These are phyloP conservation scores for Champsocephalus gunnari DNA, from an alignment of 2,797 vertebrate genomes.

Conservation along the genomic window DNA sequence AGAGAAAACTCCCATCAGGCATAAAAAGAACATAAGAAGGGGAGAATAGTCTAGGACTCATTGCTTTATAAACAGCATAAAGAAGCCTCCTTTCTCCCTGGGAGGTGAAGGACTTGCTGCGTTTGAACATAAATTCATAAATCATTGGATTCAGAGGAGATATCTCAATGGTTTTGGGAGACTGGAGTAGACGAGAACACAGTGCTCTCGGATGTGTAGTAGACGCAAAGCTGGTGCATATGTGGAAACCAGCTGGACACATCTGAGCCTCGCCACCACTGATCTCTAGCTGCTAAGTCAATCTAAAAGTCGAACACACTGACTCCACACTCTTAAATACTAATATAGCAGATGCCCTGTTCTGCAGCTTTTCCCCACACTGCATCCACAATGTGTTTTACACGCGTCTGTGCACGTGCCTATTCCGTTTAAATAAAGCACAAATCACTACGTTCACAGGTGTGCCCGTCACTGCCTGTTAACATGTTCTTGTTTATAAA, in stretches of 20 bases:
- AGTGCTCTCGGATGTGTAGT: slow-evolving; percentile 20
- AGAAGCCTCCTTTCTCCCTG: slow-evolving; percentile 23
- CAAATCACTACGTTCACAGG: slow-evolving; percentile 32
- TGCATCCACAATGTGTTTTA: slow-evolving; percentile 46
- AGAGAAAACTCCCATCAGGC: slow-evolving; percentile 34
- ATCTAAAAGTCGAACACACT: slow-evolving; percentile 64
- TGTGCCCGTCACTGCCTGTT: slow-evolving; percentile 25
- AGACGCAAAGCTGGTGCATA: slow-evolving; percentile 37
- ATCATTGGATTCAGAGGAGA: slow-evolving; percentile 41
- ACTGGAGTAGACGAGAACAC: slow-evolving; percentile 37
- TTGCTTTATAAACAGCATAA: slow-evolving; percentile 33
- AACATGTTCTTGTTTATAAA: slow-evolving; percentile 2
- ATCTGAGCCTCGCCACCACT: slow-evolving; percentile 28
- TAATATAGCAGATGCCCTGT: slow-evolving; percentile 46
- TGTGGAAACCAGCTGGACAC: slow-evolving; percentile 68
- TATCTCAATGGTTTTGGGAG: slow-evolving; percentile 18
- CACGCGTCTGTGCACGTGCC: slow-evolving; percentile 29
- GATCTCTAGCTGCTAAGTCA: slow-evolving; percentile 54
- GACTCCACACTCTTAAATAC: slow-evolving; percentile 43
- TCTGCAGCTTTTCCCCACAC: slow-evolving; percentile 31
- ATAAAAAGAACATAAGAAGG: slow-evolving; percentile 47
- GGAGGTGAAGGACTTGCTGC: slow-evolving; percentile 36
- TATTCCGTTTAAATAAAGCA: slow-evolving; percentile 40
- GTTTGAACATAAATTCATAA: slow-evolving; percentile 48
- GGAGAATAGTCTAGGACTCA: slow-evolving; percentile 18